These are phyloP conservation scores for Leptinotarsa defecta DNA, from an alignment of 1,140 invertebrate genomes.

Conservation along the genomic window DNA sequence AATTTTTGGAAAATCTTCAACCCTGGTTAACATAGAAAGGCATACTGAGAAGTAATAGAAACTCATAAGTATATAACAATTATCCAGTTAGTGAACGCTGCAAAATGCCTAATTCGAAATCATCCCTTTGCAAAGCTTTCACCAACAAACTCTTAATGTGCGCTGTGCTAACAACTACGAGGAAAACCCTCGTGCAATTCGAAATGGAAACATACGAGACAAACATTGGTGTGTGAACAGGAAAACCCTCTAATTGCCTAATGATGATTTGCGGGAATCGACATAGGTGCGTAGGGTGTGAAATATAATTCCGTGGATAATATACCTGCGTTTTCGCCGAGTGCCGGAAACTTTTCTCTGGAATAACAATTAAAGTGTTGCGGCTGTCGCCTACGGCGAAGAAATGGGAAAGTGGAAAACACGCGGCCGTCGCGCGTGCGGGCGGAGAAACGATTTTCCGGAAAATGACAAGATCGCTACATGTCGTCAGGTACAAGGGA, in stretches of 20 bases:
- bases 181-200: background rate
- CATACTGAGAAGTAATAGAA: too few relatives aligned
- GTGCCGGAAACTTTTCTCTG: background rate
- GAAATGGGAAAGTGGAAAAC: constrained; percentile 4
- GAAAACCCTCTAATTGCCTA: background rate
- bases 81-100: too few relatives aligned
- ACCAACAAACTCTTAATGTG: too few relatives aligned
- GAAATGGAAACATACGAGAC: background rate
- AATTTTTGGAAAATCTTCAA: too few relatives aligned
- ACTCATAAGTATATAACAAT: too few relatives aligned
- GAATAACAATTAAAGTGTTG: background rate
- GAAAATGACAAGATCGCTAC: constrained; percentile 13
- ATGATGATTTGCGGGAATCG: background rate
- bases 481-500: background rate
- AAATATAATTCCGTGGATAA: background rate
- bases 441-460: background rate
- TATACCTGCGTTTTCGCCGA: constrained; percentile 2
- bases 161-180: too few relatives aligned
- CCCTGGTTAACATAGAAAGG: too few relatives aligned
- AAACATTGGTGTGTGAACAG: background rate
- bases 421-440: background rate
- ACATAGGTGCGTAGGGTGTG: background rate
- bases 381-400: background rate
- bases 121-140: too few relatives aligned
- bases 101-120: too few relatives aligned